A percentile compares a stretch with the other conserved stretches of the same genome.
phyloP scores from a whole-genome alignment of 2,113 vertebrate species.

The Gavia stellata region DNA sequence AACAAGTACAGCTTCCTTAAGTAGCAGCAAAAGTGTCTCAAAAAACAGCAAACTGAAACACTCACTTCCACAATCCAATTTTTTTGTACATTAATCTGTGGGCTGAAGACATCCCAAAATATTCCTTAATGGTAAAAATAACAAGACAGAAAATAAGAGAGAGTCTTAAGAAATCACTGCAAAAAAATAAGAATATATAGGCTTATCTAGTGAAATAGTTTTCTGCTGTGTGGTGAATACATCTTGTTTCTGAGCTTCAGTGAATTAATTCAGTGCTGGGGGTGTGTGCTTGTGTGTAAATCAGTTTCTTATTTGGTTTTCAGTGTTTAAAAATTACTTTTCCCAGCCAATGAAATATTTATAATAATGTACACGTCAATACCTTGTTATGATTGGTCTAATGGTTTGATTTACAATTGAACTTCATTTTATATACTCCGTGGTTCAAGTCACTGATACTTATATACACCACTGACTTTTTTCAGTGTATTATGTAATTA shows the following conservation, averaged over 20 bases:
- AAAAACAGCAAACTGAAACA: neutral
- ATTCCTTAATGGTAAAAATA: neutral
- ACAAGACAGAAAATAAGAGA: neutral
- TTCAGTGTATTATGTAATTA: neutral
- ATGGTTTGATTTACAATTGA: neutral
- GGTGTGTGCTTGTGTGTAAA: neutral
- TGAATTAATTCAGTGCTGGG: neutral
- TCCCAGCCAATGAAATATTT: neutral
- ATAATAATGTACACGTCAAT: neutral
- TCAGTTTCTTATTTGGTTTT: neutral
- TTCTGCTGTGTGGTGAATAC: neutral
- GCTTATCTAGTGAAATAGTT: neutral
- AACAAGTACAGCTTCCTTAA: neutral
- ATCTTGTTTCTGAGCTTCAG: neutral
- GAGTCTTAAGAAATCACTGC: neutral
- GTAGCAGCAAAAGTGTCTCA: neutral
- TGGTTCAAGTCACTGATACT: neutral
- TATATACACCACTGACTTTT: neutral
- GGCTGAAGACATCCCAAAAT: neutral
- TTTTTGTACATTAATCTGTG: neutral
- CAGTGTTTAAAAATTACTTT: neutral
- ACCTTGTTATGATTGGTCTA: neutral
- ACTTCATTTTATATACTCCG: neutral
- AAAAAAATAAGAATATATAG: neutral
- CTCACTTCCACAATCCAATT: neutral